Base-by-base conservation (phyloP, 2,797 vertebrate species). In the Cuculus canorus region DNA sequence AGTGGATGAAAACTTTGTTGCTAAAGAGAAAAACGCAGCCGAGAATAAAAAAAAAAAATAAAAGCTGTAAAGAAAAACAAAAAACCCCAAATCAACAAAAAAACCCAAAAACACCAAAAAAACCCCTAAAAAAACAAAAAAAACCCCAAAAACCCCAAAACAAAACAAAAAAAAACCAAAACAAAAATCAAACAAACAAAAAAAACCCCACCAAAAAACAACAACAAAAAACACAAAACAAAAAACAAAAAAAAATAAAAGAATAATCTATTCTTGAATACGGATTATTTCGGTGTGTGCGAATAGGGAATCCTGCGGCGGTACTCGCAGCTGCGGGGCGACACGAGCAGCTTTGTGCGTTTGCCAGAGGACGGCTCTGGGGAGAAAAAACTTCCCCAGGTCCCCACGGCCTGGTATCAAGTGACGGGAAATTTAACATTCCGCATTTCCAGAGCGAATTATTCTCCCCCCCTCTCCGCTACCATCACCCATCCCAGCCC, bases 261-360 rank as follows among this genome's bases (percentile, higher is more conserved):
- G 17, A 47, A 19, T 43, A 37, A 1, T 14, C 48, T 83, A 3
- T 50, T 66, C 13, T 57, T 86, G 63, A 95, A 50, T 43, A 60
- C 82, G 48, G 78, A 92, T 90, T 43, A 90, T 80, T 90, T 79
- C 88, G 83, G 17, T 7, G 85, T 32, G 82, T 69, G n/a, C 71
- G 94, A 95, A 71, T 68, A 81, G 70, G 79, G 85, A 86, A 83
- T 15, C 56, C 91, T 25, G 79, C 64, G 18, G 89, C 6, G 76
- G 37, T n/a, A n/a, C n/a, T n/a, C n/a, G n/a, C n/a, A 86, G 88
- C 92, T 84, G 96, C 54, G 92, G 85, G 64, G 91, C 66, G 86
- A 82, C 19, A 82, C 76, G 57, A 88, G 50, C 80, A 87, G 82
- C 82, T 91, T 87, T 81, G 69, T 92, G 79, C 69, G 41, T 87